Conservation (phyloP, 2,888 invertebrate species). For the Drosophila lacicola region DNA sequence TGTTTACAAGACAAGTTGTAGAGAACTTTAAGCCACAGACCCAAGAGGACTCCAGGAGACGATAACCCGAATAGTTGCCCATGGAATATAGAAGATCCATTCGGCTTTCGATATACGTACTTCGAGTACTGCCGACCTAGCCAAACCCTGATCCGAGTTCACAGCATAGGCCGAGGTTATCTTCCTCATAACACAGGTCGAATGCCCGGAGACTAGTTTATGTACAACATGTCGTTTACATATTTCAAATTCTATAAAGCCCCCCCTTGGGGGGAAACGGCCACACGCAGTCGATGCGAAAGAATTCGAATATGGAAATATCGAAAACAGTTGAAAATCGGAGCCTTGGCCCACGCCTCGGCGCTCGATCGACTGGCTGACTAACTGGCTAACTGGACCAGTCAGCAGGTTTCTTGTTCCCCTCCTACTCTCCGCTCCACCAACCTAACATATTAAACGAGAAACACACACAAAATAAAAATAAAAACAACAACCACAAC, state of each 20-base stretch:
- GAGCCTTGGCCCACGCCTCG: conserved; percentile 41
- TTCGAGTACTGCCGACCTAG: too few relatives aligned
- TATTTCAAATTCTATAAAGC: conserved; percentile 43
- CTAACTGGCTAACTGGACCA: conserved; percentile 40
- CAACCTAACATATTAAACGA: neutral
- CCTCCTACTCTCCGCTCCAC: neutral
- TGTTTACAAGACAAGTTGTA: too few relatives aligned
- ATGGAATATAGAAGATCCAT: too few relatives aligned
- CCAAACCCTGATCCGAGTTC: too few relatives aligned
- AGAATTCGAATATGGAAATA: conserved; percentile 17
- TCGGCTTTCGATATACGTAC: too few relatives aligned
- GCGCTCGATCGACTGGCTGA: conserved; percentile 14
- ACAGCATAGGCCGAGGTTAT: too few relatives aligned
- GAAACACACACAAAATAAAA: neutral
- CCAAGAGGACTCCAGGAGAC: too few relatives aligned
- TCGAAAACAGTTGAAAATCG: conserved; percentile 14
- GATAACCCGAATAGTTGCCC: too few relatives aligned
- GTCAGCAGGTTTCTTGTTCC: conserved; percentile 35
- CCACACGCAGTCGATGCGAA: conserved; percentile 25
- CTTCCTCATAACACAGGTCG: too few relatives aligned
- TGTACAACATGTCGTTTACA: conserved; percentile 34
- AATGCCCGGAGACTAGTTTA: too few relatives aligned
- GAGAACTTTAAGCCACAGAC: too few relatives aligned
- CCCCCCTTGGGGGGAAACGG: neutral
- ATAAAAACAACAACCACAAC: too few relatives aligned